phyloP scores from a whole-genome alignment of 2,888 invertebrate species.

The Dysmachus trigonus region DNA sequence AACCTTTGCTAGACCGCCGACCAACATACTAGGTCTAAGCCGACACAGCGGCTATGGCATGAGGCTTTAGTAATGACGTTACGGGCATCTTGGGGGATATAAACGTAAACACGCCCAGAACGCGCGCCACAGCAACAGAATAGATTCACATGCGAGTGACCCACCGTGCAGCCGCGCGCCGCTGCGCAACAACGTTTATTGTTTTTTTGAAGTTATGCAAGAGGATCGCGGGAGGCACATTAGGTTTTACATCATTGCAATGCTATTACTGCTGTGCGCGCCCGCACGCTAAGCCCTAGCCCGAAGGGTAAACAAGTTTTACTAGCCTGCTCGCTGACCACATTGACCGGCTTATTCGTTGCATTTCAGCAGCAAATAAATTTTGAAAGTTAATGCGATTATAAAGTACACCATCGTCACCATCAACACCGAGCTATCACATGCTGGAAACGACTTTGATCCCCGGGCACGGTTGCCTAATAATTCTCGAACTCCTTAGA shows the following conservation, averaged over 20 bases:
- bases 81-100: background rate
- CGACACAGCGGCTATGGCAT: background rate
- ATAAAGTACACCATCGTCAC: background rate
- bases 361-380: background rate
- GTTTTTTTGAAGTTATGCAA: conserved; percentile 8
- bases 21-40: background rate
- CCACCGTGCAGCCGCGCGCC: background rate
- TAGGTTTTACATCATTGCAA: background rate
- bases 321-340: background rate
- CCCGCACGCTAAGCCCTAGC: background rate
- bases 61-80: background rate
- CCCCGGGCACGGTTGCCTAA: background rate
- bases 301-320: background rate
- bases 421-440: background rate
- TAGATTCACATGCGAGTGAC: background rate
- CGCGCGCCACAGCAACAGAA: background rate
- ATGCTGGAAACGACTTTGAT: background rate
- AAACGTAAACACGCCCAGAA: background rate
- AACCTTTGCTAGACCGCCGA: conserved; percentile 4
- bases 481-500: background rate
- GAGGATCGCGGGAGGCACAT: background rate
- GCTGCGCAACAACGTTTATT: background rate
- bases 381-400: background rate
- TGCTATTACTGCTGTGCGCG: background rate
- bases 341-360: background rate